phyloP scores from a whole-genome alignment of 2,113 vertebrate species.

The Chamaea fasciata region DNA sequence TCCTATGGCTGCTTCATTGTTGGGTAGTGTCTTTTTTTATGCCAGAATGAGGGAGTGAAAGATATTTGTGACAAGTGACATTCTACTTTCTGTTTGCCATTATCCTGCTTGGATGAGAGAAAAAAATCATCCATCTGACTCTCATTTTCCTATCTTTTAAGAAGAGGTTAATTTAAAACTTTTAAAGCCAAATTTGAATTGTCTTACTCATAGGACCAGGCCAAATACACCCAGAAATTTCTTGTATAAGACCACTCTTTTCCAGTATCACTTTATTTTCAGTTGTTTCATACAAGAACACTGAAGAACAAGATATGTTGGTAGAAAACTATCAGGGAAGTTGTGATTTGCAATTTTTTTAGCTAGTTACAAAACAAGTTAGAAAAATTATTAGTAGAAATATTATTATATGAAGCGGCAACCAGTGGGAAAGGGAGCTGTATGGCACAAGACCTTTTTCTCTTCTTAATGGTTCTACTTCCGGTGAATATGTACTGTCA shows the following conservation, averaged over 20 bases:
- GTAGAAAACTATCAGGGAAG: not conserved
- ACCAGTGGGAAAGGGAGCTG: not conserved
- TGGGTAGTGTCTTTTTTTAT: not conserved
- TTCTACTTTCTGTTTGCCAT: not conserved
- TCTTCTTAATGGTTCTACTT: not conserved
- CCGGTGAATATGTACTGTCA: not conserved
- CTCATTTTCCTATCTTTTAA: not conserved
- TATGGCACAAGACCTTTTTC: not conserved
- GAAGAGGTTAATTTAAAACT: not conserved
- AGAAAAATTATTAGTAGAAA: not conserved
- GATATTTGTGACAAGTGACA: not conserved
- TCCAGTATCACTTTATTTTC: not conserved
- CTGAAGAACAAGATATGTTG: not conserved
- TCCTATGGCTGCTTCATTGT: not conserved
- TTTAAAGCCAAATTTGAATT: not conserved
- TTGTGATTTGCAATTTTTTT: not conserved
- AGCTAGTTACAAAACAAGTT: not conserved
- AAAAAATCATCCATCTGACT: not conserved
- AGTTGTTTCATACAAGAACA: not conserved
- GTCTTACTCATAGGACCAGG: not conserved
- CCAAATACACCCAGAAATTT: not conserved
- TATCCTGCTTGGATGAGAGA: not conserved
- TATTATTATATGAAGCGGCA: not conserved
- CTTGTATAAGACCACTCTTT: not conserved
- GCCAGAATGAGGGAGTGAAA: slow-evolving; percentile 4